Percentiles rank a stretch among this genome's conserved stretches.
Conservation (phyloP, 2,888 invertebrate species). For the Archaeoteleia sp. region DNA sequence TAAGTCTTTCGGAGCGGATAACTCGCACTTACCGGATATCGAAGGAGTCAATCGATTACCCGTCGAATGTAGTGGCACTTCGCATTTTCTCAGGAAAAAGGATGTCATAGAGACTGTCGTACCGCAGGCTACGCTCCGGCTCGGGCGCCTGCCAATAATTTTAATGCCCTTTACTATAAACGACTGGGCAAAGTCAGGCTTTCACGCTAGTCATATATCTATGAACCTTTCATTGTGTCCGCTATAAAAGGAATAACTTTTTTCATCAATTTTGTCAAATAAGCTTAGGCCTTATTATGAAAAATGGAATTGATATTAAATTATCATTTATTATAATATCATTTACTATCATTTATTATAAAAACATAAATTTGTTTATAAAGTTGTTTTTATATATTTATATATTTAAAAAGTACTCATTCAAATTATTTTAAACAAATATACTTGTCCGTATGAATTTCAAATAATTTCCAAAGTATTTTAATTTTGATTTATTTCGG, state of each 20-base stretch:
- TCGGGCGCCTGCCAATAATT: conserved; percentile 40
- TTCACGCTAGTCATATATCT: conserved; percentile 12
- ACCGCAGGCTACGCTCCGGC: conserved; percentile 20
- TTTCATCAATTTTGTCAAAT: neutral
- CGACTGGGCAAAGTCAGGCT: conserved; percentile 14
- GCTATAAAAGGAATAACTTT: neutral
- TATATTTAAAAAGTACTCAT: too few relatives aligned
- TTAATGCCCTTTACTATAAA: conserved; percentile 27
- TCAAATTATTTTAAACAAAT: too few relatives aligned
- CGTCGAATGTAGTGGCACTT: conserved; percentile 23
- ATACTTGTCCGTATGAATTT: too few relatives aligned
- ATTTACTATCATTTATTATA: too few relatives aligned
- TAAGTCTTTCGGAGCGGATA: conserved; percentile 13
- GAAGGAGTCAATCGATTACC: conserved; percentile 45
- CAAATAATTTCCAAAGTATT: too few relatives aligned
- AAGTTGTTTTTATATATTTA: too few relatives aligned
- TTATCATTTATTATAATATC: too few relatives aligned
- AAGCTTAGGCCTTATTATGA: neutral
- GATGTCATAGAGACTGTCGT: conserved; percentile 32
- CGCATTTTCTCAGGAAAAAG: conserved; percentile 25
- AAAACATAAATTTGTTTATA: too few relatives aligned
- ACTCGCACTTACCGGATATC: conserved; percentile 22
- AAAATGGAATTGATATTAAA: too few relatives aligned
- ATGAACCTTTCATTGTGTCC: conserved; percentile 1
- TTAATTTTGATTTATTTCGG: too few relatives aligned